A percentile compares a stretch with the other conserved stretches of the same genome.
phyloP scores from a whole-genome alignment of 2,113 vertebrate species.

The Peromyscus californicus region DNA sequence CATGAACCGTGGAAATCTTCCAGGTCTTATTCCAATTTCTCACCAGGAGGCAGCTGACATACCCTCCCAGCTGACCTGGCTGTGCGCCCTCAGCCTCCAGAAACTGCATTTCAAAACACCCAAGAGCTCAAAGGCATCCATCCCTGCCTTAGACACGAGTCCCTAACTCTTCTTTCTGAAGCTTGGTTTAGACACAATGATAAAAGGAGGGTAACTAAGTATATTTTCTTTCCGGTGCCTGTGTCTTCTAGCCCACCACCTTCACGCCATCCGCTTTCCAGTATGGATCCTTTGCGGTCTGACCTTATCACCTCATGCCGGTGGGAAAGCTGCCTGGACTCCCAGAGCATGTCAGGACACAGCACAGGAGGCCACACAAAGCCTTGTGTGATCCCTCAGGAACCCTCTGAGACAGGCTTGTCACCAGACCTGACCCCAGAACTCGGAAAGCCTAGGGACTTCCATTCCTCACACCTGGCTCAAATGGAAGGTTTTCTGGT shows the following conservation, averaged over 20 bases:
- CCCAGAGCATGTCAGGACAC: background rate
- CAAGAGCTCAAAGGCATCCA: background rate
- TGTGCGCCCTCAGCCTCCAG: background rate
- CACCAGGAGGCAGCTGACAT: fast-evolving
- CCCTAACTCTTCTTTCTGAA: constrained; percentile 1
- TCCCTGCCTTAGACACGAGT: constrained; percentile 21
- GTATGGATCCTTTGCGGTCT: background rate
- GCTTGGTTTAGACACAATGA: background rate
- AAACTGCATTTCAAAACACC: constrained; percentile 28
- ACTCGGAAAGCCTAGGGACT: background rate
- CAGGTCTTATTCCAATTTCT: background rate
- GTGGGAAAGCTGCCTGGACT: background rate
- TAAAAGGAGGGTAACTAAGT: constrained; percentile 13
- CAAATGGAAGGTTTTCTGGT: background rate
- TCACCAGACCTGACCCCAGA: background rate
- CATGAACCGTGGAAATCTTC: background rate
- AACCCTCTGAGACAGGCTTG: background rate
- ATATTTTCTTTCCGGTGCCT: constrained; percentile 28
- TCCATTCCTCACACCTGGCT: background rate
- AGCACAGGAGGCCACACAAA: background rate
- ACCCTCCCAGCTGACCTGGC: background rate
- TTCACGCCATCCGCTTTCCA: constrained; percentile 32
- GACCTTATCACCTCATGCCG: background rate
- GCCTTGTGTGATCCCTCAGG: background rate
- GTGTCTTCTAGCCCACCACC: background rate